Base-by-base conservation (phyloP, 2,888 invertebrate genomes). In the Nomada ruficornis region DNA sequence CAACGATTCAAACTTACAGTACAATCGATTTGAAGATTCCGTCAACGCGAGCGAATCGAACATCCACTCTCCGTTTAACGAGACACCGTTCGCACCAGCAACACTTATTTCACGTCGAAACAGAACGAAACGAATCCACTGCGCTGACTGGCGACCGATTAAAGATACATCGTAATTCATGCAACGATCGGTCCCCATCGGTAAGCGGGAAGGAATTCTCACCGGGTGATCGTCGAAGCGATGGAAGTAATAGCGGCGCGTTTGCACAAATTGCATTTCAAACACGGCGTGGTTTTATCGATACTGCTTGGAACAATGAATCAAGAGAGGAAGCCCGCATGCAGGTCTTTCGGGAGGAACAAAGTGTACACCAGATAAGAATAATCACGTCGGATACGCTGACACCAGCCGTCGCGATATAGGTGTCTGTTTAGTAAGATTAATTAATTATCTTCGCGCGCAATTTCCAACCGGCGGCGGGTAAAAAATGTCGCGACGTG, bases 271-370 rank as follows among this genome's bases (percentile, higher is more conserved):
- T 74, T 57, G 74, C 74, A 71, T 75, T 75, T 63, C 44, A 67
- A 67, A 54, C 63, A 26, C 67, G 70, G 11, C 2, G 50, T n/a
- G 15, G 76, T 72, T 80, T 80, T 76, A 80, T 76, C 69, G 80
- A 69, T 69, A 82, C 71, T 64, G 75, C 18, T 60, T 20, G 63
- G 15, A 59, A 64, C 64, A 36, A 82, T 82, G 76, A 82, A 82
- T 82, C 82, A 80, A 72, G 63, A 15, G 29, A n/a, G 57, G 29
- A 54, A 63, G 72, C 82, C 76, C 72, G 80, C 80, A 76, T 80
- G 67, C 54, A 29, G 23, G 67, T 80, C 44, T 57, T 52, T 50
- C 52, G 29, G 50, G 50, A 57, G 29, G 55, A 72, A 63, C 47
- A 57, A 77, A 62, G 52, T 57, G 44, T 36, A 57, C 80, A 44